These are phyloP conservation scores for Zosterops lateralis DNA, from an alignment of 2,113 vertebrate genomes.

Conservation along the genomic window DNA sequence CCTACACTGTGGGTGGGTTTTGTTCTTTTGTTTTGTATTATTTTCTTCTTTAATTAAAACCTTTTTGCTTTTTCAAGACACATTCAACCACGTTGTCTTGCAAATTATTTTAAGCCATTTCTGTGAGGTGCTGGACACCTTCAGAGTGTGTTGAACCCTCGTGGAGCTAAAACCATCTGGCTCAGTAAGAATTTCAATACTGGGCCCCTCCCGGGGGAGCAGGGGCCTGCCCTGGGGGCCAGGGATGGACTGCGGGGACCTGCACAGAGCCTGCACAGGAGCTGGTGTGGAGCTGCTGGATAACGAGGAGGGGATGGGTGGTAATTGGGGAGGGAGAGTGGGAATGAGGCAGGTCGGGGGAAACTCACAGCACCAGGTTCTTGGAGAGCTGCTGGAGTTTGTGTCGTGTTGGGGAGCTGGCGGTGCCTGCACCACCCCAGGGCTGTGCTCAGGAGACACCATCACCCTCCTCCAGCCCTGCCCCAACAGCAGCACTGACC, in stretches of 20 bases:
- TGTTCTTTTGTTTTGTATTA: no score
- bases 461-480: not conserved
- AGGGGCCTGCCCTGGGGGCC: not conserved
- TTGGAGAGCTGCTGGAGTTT: not conserved
- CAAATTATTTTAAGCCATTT: no score
- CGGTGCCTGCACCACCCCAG: rapidly evolving
- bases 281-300: not conserved
- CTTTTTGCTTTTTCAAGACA: no score
- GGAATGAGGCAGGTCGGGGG: not conserved
- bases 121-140: no score
- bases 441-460: rapidly evolving
- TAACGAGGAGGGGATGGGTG: not conserved
- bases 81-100: no score
- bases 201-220: not conserved
- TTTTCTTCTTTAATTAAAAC: no score
- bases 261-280: not conserved
- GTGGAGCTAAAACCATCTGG: no score
- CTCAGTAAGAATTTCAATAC: not conserved
- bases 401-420: rapidly evolving
- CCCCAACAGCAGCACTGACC: not conserved
- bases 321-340: rapidly evolving
- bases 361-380: not conserved
- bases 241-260: not conserved
- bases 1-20: no score
- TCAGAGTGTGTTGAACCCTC: no score